A percentile compares a stretch with the other conserved stretches of the same genome.
phyloP scores from a whole-genome alignment of 2,113 vertebrate species.

The Mastomys natalensis region DNA sequence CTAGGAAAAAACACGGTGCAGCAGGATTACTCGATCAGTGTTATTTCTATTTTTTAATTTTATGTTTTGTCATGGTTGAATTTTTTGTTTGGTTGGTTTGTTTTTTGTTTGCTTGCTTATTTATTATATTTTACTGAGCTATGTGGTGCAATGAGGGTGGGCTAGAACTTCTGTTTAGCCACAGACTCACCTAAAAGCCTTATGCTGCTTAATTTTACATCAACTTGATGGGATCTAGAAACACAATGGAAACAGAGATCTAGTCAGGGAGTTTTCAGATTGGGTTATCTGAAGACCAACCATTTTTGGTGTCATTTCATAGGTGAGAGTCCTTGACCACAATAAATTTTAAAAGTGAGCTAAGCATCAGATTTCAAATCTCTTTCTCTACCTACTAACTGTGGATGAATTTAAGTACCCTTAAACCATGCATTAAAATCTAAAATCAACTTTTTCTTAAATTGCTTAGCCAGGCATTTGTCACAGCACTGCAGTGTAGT shows the following conservation, averaged over 20 bases:
- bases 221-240: not conserved
- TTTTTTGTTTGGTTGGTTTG: not conserved
- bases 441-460: not conserved
- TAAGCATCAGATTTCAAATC: not conserved
- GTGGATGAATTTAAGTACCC: no score
- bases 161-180: not conserved
- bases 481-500: not conserved
- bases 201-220: not conserved
- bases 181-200: not conserved
- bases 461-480: not conserved
- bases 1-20: not conserved
- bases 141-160: no score
- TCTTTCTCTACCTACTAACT: not conserved
- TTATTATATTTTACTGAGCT: not conserved
- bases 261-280: not conserved
- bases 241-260: not conserved
- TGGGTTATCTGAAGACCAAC: not conserved
- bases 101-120: not conserved
- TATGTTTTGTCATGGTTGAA: no score
- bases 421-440: not conserved
- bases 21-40: not conserved
- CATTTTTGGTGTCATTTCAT: not conserved
- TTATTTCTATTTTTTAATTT: not conserved
- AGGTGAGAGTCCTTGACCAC: not conserved
- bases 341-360: not conserved